Conservation (phyloP, 2,113 vertebrate species). For the Syrrhaptes paradoxus region DNA sequence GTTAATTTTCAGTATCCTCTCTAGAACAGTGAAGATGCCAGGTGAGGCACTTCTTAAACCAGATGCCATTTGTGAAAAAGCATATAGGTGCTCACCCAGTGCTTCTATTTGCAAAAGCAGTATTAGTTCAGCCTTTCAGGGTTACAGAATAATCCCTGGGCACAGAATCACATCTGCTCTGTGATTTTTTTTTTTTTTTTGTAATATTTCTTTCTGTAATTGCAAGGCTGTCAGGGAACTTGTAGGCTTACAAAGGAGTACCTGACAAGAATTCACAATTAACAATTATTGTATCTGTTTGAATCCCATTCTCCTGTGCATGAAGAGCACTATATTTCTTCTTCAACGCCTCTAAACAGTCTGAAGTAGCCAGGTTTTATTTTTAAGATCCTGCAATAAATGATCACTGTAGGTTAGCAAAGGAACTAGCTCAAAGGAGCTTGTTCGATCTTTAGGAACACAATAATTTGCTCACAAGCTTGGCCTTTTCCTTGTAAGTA, state of each 20-base stretch:
- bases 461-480: not conserved
- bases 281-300: not conserved
- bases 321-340: not conserved
- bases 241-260: conserved; percentile 3
- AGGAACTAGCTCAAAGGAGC: not conserved
- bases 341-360: not conserved
- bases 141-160: not conserved
- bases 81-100: not conserved
- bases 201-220: not conserved
- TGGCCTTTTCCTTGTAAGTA: not conserved
- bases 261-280: not conserved
- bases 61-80: not conserved
- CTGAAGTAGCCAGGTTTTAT: not conserved
- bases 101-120: not conserved
- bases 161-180: not conserved
- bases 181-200: not conserved
- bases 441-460: not conserved
- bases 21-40: not conserved
- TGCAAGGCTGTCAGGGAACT: not conserved
- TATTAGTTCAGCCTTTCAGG: not conserved
- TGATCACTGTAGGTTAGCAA: not conserved
- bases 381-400: not conserved
- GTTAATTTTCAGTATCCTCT: not conserved
- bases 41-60: not conserved
- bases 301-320: not conserved